These are phyloP conservation scores for Coenobita brevimanus DNA, from an alignment of 1,140 invertebrate genomes.

Conservation along the genomic window DNA sequence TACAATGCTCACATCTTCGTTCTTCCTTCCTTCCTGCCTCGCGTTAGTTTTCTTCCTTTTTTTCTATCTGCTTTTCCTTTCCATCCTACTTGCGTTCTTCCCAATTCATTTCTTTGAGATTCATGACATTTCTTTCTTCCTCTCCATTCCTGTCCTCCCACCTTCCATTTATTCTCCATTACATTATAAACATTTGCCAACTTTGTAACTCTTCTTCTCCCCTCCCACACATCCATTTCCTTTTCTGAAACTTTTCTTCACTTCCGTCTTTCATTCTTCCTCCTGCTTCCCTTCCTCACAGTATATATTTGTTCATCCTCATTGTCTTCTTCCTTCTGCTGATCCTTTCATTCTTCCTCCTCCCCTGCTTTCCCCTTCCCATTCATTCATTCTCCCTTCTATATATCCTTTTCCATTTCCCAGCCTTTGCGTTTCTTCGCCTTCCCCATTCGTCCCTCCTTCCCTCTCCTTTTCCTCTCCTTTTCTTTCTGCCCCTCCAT, in stretches of 20 bases:
- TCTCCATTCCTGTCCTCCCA: constrained; percentile 9
- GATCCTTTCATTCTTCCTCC: too few species aligned
- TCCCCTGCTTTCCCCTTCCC: too few species aligned
- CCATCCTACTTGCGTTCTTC: neutral
- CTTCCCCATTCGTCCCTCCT: too few species aligned
- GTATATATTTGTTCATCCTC: neutral
- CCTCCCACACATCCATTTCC: constrained; percentile 9
- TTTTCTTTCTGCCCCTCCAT: too few species aligned
- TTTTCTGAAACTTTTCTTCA: constrained; percentile 14
- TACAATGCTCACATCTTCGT: too few species aligned
- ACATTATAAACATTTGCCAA: neutral
- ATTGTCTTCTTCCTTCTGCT: too few species aligned
- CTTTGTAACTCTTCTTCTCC: constrained; percentile 7
- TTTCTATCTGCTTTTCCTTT: neutral
- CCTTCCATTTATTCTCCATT: constrained; percentile 10
- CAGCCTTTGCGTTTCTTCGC: too few species aligned
- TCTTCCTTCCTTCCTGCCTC: too few species aligned
- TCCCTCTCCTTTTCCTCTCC: too few species aligned
- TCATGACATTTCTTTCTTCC: neutral
- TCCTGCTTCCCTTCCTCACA: neutral
- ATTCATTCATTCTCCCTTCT: too few species aligned
- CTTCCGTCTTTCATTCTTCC: neutral
- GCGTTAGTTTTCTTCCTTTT: neutral
- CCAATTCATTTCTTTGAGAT: too few species aligned
- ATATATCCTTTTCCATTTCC: too few species aligned